A percentile compares a stretch with the other conserved stretches of the same genome.
phyloP scores from a whole-genome alignment of 2,113 vertebrate species.

The Brachypodius melanocephalos region DNA sequence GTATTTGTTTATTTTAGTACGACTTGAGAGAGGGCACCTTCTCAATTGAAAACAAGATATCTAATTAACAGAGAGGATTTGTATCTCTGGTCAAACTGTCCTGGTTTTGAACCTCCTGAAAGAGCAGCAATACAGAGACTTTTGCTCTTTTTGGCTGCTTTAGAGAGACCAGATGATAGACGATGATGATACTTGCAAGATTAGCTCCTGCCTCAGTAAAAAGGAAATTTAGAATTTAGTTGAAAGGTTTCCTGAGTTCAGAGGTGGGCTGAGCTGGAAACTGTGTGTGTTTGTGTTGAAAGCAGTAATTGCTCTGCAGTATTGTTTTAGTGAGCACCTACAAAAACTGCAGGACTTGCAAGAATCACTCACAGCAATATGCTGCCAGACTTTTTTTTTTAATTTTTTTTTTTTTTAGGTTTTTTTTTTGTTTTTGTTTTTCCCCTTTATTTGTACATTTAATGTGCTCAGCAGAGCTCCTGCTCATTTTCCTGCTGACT shows the following conservation, averaged over 20 bases:
- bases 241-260: background rate
- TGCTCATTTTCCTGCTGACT: conserved; percentile 41
- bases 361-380: background rate
- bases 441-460: conserved; percentile 3
- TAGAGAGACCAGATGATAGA: background rate
- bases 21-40: background rate
- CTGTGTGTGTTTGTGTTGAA: background rate
- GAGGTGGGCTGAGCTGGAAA: background rate
- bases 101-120: background rate
- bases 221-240: background rate
- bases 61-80: background rate
- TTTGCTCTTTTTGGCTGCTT: background rate
- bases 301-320: background rate
- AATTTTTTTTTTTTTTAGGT: background rate
- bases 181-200: background rate
- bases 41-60: background rate
- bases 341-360: conserved; percentile 29
- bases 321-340: background rate
- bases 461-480: background rate
- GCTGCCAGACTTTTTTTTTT: background rate
- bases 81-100: background rate
- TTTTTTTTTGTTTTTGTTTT: too few species aligned
- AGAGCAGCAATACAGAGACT: background rate
- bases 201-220: background rate
- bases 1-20: background rate